These are phyloP conservation scores for Pseudococcus jackbeardsleyi DNA, from an alignment of 2,888 invertebrate species.

Conservation along the genomic window DNA sequence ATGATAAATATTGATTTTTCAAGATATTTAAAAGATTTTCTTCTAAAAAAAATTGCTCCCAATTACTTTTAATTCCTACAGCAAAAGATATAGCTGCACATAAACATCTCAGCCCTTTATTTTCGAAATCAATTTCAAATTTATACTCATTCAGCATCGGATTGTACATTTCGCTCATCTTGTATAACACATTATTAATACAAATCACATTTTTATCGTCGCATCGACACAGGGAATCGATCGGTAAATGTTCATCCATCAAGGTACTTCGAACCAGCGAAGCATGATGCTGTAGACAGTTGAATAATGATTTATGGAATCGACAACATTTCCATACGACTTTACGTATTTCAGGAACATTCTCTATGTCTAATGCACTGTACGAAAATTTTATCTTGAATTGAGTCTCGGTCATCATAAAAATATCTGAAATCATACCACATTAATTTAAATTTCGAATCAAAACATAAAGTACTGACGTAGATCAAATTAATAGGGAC, in stretches of 20 bases:
- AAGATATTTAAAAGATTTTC: neutral
- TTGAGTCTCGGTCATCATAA: slow-evolving; percentile 28
- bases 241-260: slow-evolving; percentile 38
- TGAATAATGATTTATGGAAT: slow-evolving; percentile 38
- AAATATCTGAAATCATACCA: slow-evolving; percentile 39
- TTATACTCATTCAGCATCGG: slow-evolving; percentile 46
- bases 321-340: slow-evolving; percentile 50
- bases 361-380: neutral
- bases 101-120: slow-evolving; percentile 52
- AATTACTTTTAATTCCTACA: slow-evolving; percentile 45
- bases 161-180: slow-evolving; percentile 17
- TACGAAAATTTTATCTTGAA: slow-evolving; percentile 36
- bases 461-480: neutral
- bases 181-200: slow-evolving; percentile 41
- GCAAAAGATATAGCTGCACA: slow-evolving; percentile 42
- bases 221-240: slow-evolving; percentile 27
- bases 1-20: neutral
- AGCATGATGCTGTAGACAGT: slow-evolving; percentile 51
- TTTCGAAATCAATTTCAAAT: slow-evolving; percentile 16
- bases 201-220: slow-evolving; percentile 23
- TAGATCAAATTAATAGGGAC: neutral
- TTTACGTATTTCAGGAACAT: neutral
- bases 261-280: slow-evolving; percentile 48
- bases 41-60: neutral
- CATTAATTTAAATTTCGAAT: neutral